A percentile compares a stretch with the other conserved stretches of the same genome.
These are phyloP conservation scores for Argopecten irradians DNA, from an alignment of 1,140 invertebrate species.

Conservation along the genomic window DNA sequence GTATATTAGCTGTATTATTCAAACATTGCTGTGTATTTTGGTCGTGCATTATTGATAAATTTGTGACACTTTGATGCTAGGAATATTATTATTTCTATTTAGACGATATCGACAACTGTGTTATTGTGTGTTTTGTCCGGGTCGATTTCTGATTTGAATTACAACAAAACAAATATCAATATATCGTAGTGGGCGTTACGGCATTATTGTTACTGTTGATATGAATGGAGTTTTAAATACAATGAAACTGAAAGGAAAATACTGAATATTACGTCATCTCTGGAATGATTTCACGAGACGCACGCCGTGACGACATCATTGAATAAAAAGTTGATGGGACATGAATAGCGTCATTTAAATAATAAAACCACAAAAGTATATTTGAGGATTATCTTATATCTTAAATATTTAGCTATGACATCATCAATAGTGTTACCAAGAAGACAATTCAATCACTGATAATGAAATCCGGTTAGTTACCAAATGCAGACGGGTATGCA, in stretches of 20 bases:
- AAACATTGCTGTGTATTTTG: not conserved
- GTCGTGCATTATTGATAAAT: not conserved
- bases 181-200: not conserved
- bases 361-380: too few relatives aligned
- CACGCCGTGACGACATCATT: too few relatives aligned
- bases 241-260: not conserved
- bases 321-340: too few relatives aligned
- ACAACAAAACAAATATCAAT: not conserved
- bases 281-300: not conserved
- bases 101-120: not conserved
- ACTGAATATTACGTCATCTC: not conserved
- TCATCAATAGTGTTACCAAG: too few relatives aligned
- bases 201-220: not conserved
- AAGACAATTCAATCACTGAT: too few relatives aligned
- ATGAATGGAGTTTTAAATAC: not conserved
- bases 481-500: too few relatives aligned
- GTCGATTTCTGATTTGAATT: not conserved
- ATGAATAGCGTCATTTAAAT: too few relatives aligned
- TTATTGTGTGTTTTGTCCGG: not conserved
- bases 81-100: not conserved
- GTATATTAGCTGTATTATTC: too few relatives aligned
- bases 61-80: not conserved
- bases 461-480: too few relatives aligned
- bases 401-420: too few relatives aligned
- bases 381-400: too few relatives aligned